Base-by-base conservation (phyloP, 1,140 invertebrate species). In the Anthonomus grandis region DNA sequence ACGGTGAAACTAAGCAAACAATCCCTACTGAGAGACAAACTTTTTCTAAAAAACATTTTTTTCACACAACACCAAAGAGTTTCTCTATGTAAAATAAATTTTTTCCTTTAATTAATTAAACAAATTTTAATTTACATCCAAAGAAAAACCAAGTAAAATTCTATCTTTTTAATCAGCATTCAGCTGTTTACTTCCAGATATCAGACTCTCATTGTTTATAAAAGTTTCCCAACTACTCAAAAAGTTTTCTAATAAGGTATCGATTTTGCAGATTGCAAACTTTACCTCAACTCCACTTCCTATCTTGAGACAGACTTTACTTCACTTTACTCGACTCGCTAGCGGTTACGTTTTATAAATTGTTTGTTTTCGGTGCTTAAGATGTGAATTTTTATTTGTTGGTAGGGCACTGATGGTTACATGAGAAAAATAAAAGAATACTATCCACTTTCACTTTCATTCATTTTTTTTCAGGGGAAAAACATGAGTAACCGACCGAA, bases 161-260 rank as follows among this genome's bases (percentile, higher is more conserved):
- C 15, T 21, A 46, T 45, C 47, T 51, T 50, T 50, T 57, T 59
- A 52, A 65, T 68, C 66, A 62, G 65, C 64, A 68, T 66, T 66
- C 64, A 59, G 59, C 63, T 68, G 64, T 66, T 68, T 67, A 66
- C 64, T 57, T 56, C 56, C 55, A 50, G 62, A 66, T 68, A 66
- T 66, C 63, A 65, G 64, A 62, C 59, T 62, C 60, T 46, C 63
- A 67, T 68, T 68, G 64, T 68, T 68, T 68, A 68, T 65, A 65
- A 66, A 66, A 68, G 60, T 68, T 67, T 64, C 47, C 64, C 50
- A 48, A 67, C 66, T 68, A 62, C 63, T 60, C 53, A 34, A 46
- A 61, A 68, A 68, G 55, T 68, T 68, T 57, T 54, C 55, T 68
- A 68, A 68, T 68, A 68, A 68, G 66, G 58, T 68, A 68, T 68